phyloP scores from a whole-genome alignment of 2,888 invertebrate genomes.

The Melipona bicolor region DNA sequence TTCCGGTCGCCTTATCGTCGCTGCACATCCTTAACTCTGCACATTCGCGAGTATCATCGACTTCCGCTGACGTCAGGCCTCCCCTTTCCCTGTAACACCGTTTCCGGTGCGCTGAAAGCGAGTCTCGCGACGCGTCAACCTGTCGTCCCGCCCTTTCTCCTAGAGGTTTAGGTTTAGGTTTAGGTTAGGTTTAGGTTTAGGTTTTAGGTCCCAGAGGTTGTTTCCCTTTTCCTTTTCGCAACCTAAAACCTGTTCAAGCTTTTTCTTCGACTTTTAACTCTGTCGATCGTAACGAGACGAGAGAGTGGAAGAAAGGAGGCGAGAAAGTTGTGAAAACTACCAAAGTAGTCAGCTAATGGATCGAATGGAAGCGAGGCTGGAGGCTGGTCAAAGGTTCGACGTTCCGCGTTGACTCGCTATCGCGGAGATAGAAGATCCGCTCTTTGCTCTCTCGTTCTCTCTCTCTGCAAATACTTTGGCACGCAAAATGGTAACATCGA shows the following conservation, averaged over 20 bases:
- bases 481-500: not conserved
- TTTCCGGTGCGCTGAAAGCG: slow-evolving; percentile 59
- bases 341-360: not conserved
- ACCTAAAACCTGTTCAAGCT: not conserved
- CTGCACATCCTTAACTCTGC: slow-evolving; percentile 61
- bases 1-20: slow-evolving; percentile 65
- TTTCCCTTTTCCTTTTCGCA: not conserved
- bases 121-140: not conserved
- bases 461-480: too few relatives aligned
- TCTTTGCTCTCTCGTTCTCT: too few relatives aligned
- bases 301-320: not conserved
- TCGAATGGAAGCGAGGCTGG: not conserved
- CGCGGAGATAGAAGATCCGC: slow-evolving; percentile 12
- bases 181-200: too few relatives aligned
- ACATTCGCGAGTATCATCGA: slow-evolving; percentile 63
- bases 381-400: slow-evolving; percentile 36
- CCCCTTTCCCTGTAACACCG: slow-evolving; percentile 55
- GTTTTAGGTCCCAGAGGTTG: not conserved
- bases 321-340: not conserved
- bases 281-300: not conserved
- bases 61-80: slow-evolving; percentile 69
- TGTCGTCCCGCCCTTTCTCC: slow-evolving; percentile 8
- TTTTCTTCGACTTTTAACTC: not conserved
- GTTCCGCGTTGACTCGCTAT: slow-evolving; percentile 17
- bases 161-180: not conserved